Conservation (phyloP, 2,797 vertebrate genomes). For the Australoheros facetus region DNA sequence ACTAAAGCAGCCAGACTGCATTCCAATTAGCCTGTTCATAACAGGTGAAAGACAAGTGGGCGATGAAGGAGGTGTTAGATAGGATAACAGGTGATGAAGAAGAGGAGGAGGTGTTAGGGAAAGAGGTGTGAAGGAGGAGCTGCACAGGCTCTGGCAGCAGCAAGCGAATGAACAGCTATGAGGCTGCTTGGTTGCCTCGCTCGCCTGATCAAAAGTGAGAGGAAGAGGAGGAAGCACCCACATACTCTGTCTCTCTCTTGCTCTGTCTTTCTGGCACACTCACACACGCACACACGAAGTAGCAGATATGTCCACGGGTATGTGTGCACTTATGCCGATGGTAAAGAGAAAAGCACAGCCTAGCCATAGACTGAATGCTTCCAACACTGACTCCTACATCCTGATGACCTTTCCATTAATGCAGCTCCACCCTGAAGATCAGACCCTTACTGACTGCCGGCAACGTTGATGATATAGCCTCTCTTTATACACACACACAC, state of each 20-base stretch:
- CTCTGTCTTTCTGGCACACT: not conserved
- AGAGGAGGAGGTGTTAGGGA: not conserved
- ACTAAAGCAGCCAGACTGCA: not conserved
- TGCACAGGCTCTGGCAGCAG: not conserved
- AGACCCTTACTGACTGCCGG: not conserved
- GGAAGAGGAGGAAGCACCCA: not conserved
- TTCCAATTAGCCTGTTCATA: not conserved
- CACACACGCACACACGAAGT: not conserved
- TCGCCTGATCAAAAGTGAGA: not conserved
- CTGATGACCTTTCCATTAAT: not conserved
- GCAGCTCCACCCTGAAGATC: constrained; percentile 1
- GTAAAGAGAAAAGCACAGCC: not conserved
- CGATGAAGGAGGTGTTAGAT: not conserved
- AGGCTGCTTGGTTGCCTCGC: not conserved
- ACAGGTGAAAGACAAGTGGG: not conserved
- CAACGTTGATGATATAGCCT: not conserved
- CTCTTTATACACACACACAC: not conserved
- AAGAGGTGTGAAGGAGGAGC: not conserved
- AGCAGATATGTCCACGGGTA: not conserved
- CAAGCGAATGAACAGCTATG: not conserved
- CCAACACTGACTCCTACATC: too few relatives aligned
- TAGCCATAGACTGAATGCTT: not conserved
- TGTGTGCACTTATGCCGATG: not conserved
- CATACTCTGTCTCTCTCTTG: not conserved
- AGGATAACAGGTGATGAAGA: not conserved